Evolutionary conservation across 23 tunicate genomes (phyloP), one percentile per base, ranked within the genome.

Genomic region (Ascidia mentula): DNA sequence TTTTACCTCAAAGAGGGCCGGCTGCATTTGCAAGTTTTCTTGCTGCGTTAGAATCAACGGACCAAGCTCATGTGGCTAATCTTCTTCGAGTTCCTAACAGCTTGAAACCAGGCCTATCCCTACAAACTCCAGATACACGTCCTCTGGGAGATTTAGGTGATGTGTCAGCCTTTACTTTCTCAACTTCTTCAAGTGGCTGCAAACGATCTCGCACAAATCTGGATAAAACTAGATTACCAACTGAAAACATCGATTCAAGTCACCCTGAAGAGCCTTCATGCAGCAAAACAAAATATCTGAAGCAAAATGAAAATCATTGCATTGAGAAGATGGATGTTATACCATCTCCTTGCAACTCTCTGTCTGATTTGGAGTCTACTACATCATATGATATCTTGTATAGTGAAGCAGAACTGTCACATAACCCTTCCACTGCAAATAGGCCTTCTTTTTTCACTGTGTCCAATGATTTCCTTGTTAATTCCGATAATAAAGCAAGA

Each of bases 1-100:
- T 78, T 59, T 80, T 91, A 31, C 80, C 90, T 65, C 77, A 77
- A 53, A 79, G 97, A 24, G 97, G 97, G 59, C 97, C 90, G 65
- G 32, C 3, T 69, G 97, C 97, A 7, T 91, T 91, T 69, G 15
- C 31, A 20, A 18, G 8, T 7, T 91, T 91, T 59, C 5, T 70
- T 60, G 42, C 30, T 61, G 90, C 90, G 15, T 38, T 91, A 30
- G 9, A 34, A 35, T 46, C 40, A n/a, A 81, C 89, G 17, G 90
- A 81, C 18, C 97, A 91, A 78, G 22, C 32, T 8, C 97, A 91
- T 78, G 80, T 91, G 40, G 90, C 90, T 26, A 32, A 80, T 36
- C 37, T 85, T 6, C 78, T 85, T n/a, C 13, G 31, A 37, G n/a
- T n/a, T n/a, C n/a, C n/a, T n/a, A n/a, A n/a, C n/a, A n/a, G n/a